Conservation (phyloP, 2,888 invertebrate genomes). For the Oligia fasciuncula region DNA sequence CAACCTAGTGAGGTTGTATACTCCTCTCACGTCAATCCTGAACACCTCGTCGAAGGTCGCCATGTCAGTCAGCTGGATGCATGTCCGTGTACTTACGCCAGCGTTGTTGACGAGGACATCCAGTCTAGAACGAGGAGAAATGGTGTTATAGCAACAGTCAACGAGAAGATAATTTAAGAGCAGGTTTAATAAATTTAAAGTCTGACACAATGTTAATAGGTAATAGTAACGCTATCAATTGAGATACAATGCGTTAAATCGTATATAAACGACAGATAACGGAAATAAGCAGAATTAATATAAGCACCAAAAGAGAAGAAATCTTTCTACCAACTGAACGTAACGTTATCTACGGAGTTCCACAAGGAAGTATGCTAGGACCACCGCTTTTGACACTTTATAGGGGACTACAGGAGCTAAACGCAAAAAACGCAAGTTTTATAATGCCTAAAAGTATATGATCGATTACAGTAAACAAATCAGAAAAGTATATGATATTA, state of each 20-base stretch:
- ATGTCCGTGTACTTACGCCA: constrained; percentile 85
- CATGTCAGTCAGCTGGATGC: constrained; percentile 69
- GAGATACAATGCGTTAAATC: neutral
- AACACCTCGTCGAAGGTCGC: constrained; percentile 84
- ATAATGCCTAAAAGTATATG: no score
- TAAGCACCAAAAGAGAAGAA: neutral
- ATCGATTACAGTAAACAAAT: no score
- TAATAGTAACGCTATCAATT: neutral
- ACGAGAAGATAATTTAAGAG: neutral
- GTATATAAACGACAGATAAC: no score
- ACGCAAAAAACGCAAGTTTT: no score
- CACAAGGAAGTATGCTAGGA: neutral
- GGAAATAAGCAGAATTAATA: neutral
- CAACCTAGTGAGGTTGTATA: constrained; percentile 91
- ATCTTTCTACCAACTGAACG: neutral
- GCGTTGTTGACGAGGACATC: constrained; percentile 86
- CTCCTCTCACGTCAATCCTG: constrained; percentile 90
- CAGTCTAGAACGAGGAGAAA: constrained; percentile 36
- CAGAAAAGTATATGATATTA: no score
- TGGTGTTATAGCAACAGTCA: neutral
- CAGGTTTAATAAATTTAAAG: neutral
- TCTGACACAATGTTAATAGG: neutral
- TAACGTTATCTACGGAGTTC: neutral
- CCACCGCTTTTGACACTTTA: neutral
- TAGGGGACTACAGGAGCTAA: no score